These are phyloP conservation scores for Actinemys pallida DNA, from an alignment of 2,113 vertebrate species.

Conservation along the genomic window DNA sequence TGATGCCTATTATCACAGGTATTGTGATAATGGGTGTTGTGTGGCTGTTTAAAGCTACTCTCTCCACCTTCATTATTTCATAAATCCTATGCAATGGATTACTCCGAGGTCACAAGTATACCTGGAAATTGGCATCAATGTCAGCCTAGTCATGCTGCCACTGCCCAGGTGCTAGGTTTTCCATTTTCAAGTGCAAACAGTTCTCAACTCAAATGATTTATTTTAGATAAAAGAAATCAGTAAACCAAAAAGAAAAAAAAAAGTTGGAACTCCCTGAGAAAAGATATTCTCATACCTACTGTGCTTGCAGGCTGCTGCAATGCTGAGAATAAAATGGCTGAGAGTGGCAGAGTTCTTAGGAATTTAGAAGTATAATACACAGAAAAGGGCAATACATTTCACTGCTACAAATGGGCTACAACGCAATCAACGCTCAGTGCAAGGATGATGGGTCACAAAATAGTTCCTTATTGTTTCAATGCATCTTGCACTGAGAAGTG, in stretches of 20 bases:
- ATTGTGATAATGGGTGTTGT: not conserved
- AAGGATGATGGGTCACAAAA: accelerated
- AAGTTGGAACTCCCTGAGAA: not conserved
- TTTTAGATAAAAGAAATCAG: not conserved
- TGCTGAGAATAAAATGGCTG: not conserved
- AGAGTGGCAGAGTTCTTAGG: not conserved
- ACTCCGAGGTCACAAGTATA: not conserved
- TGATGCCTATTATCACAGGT: not conserved
- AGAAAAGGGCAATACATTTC: not conserved
- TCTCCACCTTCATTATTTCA: not conserved
- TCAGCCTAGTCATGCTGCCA: not conserved
- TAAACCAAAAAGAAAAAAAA: not conserved
- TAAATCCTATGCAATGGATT: not conserved
- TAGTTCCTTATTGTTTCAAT: not conserved
- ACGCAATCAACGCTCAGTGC: not conserved
- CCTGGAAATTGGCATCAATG: not conserved
- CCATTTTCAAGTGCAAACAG: not conserved
- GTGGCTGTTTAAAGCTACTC: not conserved
- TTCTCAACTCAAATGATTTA: not conserved
- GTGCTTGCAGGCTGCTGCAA: not conserved
- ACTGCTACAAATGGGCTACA: not conserved
- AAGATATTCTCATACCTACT: not conserved
- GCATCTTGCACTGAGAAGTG: not conserved
- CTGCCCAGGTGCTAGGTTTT: not conserved
- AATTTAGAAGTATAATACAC: not conserved